phyloP scores from a whole-genome alignment of 2,888 invertebrate species.

The Rutpela maculata region DNA sequence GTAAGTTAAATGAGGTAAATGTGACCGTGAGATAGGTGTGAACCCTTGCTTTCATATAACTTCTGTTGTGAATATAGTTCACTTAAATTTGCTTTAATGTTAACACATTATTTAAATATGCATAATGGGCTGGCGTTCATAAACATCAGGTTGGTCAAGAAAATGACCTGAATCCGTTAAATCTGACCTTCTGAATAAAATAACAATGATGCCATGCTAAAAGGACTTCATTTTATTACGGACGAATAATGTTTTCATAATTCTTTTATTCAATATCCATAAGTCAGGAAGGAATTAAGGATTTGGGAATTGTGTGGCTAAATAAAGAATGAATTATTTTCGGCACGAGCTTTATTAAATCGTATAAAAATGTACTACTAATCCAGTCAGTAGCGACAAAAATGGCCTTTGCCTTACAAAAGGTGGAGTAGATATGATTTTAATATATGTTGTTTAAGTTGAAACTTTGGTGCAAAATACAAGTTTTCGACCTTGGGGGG shows the following conservation, averaged over 20 bases:
- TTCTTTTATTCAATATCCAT: neutral
- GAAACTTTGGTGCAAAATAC: too few species aligned
- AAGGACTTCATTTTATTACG: neutral
- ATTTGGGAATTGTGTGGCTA: too few species aligned
- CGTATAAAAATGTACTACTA: too few species aligned
- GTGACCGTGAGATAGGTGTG: neutral
- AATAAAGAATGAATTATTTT: too few species aligned
- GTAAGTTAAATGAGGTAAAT: neutral
- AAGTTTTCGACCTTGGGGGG: too few species aligned
- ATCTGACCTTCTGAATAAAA: constrained; percentile 16
- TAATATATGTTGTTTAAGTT: too few species aligned
- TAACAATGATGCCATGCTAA: constrained; percentile 7
- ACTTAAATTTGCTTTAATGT: constrained; percentile 14
- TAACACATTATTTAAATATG: constrained; percentile 10
- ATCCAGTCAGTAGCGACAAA: too few species aligned
- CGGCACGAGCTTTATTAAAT: too few species aligned
- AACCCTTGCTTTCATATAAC: neutral
- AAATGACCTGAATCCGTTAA: constrained; percentile 12
- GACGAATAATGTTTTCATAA: constrained; percentile 1
- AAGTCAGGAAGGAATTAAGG: too few species aligned
- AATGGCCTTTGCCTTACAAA: too few species aligned
- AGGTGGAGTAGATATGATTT: too few species aligned
- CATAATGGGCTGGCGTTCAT: constrained; percentile 5
- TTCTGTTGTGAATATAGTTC: neutral
- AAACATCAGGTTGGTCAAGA: constrained; percentile 17